Conservation (phyloP, 2,888 invertebrate species). For the Fragum fragum region DNA sequence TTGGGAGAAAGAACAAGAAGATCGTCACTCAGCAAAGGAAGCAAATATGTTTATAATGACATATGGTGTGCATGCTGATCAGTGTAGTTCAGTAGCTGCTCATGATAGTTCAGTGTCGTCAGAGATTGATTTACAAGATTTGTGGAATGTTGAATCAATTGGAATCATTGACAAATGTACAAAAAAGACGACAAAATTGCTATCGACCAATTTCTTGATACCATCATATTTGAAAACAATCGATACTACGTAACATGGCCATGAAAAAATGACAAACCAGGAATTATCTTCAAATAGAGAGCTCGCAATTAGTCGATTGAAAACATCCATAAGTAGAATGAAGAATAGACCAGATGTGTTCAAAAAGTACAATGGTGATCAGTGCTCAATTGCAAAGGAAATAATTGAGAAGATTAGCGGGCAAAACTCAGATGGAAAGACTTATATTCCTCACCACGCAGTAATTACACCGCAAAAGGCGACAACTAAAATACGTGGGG, state of each 20-base stretch:
- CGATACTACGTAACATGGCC: slow-evolving; percentile 41
- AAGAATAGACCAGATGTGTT: no score
- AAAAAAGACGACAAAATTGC: slow-evolving; percentile 10
- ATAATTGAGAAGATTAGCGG: no score
- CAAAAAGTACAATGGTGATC: no score
- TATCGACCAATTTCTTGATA: slow-evolving; percentile 28
- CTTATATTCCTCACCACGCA: no score
- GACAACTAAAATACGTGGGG: no score
- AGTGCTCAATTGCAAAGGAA: no score
- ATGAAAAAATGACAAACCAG: slow-evolving; percentile 31
- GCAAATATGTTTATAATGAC: slow-evolving; percentile 39
- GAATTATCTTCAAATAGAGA: no score
- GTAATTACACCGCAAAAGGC: no score
- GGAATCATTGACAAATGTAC: slow-evolving; percentile 24
- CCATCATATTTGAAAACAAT: slow-evolving; percentile 29
- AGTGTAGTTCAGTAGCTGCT: slow-evolving; percentile 18
- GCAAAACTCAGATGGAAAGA: no score
- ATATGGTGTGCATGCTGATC: slow-evolving; percentile 18
- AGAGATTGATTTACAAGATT: slow-evolving; percentile 30
- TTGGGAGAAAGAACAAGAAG: no score
- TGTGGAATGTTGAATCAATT: slow-evolving; percentile 44
- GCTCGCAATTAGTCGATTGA: no score
- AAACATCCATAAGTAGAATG: no score
- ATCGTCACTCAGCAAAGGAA: not conserved
- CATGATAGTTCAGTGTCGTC: slow-evolving; percentile 4